These are phyloP conservation scores for Halichoerus grypus DNA, from an alignment of 2,113 vertebrate genomes.

Conservation along the genomic window DNA sequence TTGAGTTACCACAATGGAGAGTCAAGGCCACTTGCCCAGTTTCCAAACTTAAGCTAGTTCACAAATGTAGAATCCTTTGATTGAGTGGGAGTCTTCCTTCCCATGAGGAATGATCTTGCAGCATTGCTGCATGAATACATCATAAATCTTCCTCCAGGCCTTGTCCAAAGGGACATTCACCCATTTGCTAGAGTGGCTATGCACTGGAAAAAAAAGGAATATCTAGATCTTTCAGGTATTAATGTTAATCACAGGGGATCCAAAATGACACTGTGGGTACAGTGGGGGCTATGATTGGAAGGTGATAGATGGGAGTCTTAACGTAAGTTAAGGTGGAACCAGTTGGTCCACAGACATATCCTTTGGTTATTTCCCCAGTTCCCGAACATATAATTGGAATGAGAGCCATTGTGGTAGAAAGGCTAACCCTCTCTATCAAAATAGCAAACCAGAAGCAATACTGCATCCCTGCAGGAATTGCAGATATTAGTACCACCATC, in stretches of 20 bases:
- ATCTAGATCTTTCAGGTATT: not conserved
- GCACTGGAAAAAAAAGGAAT: not conserved
- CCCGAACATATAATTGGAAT: not conserved
- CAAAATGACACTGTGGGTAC: not conserved
- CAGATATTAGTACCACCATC: not conserved
- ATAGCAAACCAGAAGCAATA: not conserved
- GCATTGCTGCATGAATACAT: not conserved
- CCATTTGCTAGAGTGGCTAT: not conserved
- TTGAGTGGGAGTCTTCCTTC: slow-evolving; percentile 3
- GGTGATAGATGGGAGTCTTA: not conserved
- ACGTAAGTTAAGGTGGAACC: not conserved
- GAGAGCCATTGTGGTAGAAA: not conserved
- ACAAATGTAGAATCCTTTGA: not conserved
- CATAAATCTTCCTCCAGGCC: not conserved
- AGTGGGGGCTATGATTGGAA: not conserved
- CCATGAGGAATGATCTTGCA: not conserved
- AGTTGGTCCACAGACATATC: not conserved
- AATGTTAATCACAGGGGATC: not conserved
- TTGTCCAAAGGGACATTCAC: not conserved
- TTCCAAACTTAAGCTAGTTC: not conserved
- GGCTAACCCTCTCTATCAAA: not conserved
- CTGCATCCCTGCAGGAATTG: not conserved
- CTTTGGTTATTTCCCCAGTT: not conserved
- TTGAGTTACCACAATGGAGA: not conserved
- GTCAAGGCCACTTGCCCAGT: not conserved